Percentiles rank a stretch among this genome's conserved stretches.
Evolutionary conservation across 2,888 invertebrate genomes (phyloP).

Genomic region (Ormyrus thymus): DNA sequence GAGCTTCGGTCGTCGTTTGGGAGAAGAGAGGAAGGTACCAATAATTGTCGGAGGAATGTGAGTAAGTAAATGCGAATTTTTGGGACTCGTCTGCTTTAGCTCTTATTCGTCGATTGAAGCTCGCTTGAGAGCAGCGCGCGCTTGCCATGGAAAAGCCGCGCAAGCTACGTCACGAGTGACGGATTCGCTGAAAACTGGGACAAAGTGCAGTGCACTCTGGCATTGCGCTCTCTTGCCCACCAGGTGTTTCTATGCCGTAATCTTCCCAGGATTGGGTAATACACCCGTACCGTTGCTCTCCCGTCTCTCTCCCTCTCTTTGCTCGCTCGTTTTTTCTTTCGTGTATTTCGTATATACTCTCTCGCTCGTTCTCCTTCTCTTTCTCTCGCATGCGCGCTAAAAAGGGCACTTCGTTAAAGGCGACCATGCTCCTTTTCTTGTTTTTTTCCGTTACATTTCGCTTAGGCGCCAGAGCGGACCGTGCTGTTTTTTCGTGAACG

Average conservation of each 20-base stretch:
- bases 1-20: no score
- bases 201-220: slow-evolving; percentile 75
- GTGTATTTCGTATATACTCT: not conserved
- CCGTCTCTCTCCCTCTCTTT: slow-evolving; percentile 13
- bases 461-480: no score
- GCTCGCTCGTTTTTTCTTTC: slow-evolving; percentile 13
- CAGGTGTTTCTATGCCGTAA: slow-evolving; percentile 74
- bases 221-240: slow-evolving; percentile 72
- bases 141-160: slow-evolving; percentile 65
- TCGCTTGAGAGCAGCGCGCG: no score
- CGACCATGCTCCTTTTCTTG: slow-evolving; percentile 5
- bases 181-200: slow-evolving; percentile 74
- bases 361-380: slow-evolving; percentile 14
- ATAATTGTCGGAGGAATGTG: no score
- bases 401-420: slow-evolving; percentile 32
- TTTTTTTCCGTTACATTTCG: not conserved
- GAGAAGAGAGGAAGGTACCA: no score
- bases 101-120: no score
- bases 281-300: slow-evolving; percentile 66
- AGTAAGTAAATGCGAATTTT: no score
- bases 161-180: slow-evolving; percentile 74
- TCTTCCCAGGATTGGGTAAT: slow-evolving; percentile 74
- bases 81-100: no score
- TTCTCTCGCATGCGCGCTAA: slow-evolving; percentile 30
- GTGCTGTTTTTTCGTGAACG: no score